phyloP scores from a whole-genome alignment of 1,140 invertebrate genomes.

The Drosophila hydei region DNA sequence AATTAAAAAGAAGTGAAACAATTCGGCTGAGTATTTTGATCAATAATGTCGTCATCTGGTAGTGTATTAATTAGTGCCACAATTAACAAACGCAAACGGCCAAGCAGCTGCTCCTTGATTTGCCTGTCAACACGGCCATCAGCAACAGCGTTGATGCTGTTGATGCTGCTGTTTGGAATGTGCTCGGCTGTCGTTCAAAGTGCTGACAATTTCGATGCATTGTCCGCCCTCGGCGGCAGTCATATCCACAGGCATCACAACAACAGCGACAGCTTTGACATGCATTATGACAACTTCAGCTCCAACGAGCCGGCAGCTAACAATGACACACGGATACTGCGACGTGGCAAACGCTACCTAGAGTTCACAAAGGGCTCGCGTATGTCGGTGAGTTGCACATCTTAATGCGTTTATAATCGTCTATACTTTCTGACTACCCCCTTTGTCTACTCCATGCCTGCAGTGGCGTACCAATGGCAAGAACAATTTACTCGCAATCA shows the following conservation, averaged over 20 bases:
- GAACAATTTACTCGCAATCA: slow-evolving; percentile 85
- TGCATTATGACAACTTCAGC: slow-evolving; percentile 55
- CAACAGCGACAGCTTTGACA: slow-evolving; percentile 41
- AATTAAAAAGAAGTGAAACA: slow-evolving; percentile 10
- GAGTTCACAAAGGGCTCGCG: slow-evolving; percentile 67
- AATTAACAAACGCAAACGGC: slow-evolving; percentile 4
- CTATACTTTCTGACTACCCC: not conserved
- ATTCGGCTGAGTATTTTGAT: not conserved
- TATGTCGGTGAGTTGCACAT: slow-evolving; percentile 63
- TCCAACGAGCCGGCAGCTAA: slow-evolving; percentile 28
- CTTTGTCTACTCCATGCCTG: no score
- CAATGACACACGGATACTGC: slow-evolving; percentile 61
- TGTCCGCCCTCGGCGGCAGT: slow-evolving; percentile 6
- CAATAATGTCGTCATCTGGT: slow-evolving; percentile 17
- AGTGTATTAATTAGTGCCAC: slow-evolving; percentile 53
- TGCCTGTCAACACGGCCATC: slow-evolving; percentile 25
- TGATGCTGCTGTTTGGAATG: slow-evolving; percentile 24
- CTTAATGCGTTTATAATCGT: not conserved
- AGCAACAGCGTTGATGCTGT: slow-evolving; percentile 25
- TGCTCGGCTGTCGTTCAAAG: slow-evolving; percentile 35
- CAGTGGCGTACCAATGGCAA: slow-evolving; percentile 85
- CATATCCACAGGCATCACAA: slow-evolving; percentile 18
- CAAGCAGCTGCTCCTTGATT: slow-evolving; percentile 18
- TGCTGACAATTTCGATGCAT: slow-evolving; percentile 43
- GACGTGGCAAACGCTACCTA: slow-evolving; percentile 68